Percentiles rank a stretch among this genome's conserved stretches.
These are phyloP conservation scores for Ibycter americanus DNA, from an alignment of 2,797 vertebrate species.

Conservation along the genomic window DNA sequence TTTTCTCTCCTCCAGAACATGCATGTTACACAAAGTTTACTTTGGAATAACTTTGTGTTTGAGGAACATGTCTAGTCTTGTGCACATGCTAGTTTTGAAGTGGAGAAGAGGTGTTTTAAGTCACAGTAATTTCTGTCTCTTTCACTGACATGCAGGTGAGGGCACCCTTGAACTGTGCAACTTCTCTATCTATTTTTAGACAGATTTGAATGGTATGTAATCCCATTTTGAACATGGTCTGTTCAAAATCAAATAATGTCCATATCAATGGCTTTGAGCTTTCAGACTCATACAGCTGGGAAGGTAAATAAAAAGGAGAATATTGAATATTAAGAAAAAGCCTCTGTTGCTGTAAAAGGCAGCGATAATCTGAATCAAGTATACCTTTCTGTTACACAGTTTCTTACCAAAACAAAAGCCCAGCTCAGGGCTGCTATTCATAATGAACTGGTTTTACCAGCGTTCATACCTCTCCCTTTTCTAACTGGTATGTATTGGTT, in stretches of 20 bases:
- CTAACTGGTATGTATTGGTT: not conserved
- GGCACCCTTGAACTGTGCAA: slow-evolving; percentile 64
- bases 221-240: not conserved
- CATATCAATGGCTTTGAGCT: slow-evolving; percentile 2
- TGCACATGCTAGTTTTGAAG: not conserved
- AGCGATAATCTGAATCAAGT: not conserved
- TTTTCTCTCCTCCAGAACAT: not conserved
- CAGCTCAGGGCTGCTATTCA: not conserved
- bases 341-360: not conserved
- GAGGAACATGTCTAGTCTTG: not conserved
- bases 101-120: not conserved
- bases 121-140: slow-evolving; percentile 39
- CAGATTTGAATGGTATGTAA: not conserved
- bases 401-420: not conserved
- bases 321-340: not conserved
- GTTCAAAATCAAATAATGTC: slow-evolving; percentile 6
- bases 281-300: not conserved
- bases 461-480: not conserved
- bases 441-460: not conserved
- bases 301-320: slow-evolving; percentile 35
- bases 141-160: slow-evolving; percentile 36
- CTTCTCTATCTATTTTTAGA: slow-evolving; percentile 36
- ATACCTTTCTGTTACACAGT: not conserved
- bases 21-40: not conserved
- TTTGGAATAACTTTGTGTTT: not conserved